A percentile compares a stretch with the other conserved stretches of the same genome.
These are phyloP conservation scores for Pseudococcus longispinus DNA, from an alignment of 2,888 invertebrate genomes.

Conservation along the genomic window DNA sequence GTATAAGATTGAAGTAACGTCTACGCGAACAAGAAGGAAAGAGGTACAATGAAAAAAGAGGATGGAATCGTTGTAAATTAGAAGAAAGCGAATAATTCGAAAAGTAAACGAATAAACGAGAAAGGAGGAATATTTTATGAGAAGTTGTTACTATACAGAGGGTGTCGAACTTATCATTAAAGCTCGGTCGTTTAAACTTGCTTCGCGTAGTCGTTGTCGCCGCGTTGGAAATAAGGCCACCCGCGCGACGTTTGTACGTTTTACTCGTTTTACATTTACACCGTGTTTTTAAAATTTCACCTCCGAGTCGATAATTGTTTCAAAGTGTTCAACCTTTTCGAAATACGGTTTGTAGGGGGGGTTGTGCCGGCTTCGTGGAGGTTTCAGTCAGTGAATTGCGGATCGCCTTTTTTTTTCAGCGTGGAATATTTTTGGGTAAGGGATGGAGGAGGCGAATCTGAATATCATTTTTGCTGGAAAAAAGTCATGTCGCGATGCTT, in stretches of 20 bases:
- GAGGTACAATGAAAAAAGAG: constrained; percentile 41
- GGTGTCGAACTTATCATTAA: constrained; percentile 57
- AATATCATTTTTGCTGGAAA: too few species aligned
- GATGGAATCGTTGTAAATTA: constrained; percentile 56
- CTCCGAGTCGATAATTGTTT: not conserved
- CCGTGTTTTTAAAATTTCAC: not conserved
- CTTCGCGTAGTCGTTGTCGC: constrained; percentile 11
- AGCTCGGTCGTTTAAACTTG: constrained; percentile 55
- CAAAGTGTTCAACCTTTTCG: not conserved
- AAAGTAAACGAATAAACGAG: constrained; percentile 57
- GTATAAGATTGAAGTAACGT: constrained; percentile 32
- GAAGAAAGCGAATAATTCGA: constrained; percentile 56
- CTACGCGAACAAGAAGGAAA: constrained; percentile 40
- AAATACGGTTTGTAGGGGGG: not conserved
- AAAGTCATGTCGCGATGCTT: too few species aligned
- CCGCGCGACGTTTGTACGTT: constrained; percentile 30
- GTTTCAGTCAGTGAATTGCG: too few species aligned
- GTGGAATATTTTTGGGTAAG: too few species aligned
- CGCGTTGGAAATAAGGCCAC: constrained; percentile 49
- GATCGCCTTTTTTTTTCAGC: too few species aligned
- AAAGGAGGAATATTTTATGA: constrained; percentile 55
- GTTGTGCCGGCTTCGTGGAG: too few species aligned
- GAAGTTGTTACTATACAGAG: constrained; percentile 46
- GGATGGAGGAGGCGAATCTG: too few species aligned
- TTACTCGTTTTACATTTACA: not conserved